phyloP scores from a whole-genome alignment of 2,888 invertebrate genomes.

The Synergus umbraculus region DNA sequence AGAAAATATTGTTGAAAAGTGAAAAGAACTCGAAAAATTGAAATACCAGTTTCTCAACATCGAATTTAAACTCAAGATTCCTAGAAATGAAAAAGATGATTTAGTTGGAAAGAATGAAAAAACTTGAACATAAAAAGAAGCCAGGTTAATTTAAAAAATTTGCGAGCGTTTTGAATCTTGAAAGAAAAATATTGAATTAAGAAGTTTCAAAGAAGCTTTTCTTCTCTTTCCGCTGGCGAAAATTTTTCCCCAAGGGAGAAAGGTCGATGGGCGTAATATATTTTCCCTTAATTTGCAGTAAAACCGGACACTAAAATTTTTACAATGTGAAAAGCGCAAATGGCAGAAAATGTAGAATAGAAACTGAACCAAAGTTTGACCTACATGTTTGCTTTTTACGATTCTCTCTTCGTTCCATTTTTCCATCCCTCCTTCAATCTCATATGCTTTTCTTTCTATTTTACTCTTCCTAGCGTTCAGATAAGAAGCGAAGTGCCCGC shows the following conservation, averaged over 20 bases:
- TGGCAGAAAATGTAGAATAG: constrained; percentile 8
- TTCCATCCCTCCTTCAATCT: background rate
- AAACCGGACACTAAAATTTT: constrained; percentile 1
- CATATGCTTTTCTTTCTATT: constrained; percentile 1
- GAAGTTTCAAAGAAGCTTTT: background rate
- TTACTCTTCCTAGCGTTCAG: constrained; percentile 9
- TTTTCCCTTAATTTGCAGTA: constrained; percentile 21
- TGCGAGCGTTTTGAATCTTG: background rate
- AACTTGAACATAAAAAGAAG: background rate
- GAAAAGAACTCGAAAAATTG: background rate
- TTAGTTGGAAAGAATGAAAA: background rate
- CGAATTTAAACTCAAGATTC: background rate
- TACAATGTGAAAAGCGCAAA: constrained; percentile 1
- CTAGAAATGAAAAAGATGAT: background rate
- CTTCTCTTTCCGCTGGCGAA: background rate
- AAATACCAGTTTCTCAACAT: background rate
- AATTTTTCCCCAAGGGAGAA: background rate
- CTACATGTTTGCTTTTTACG: constrained; percentile 30
- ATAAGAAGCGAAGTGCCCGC: constrained; percentile 33
- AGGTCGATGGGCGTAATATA: background rate
- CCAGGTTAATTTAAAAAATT: background rate
- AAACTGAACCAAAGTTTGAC: constrained; percentile 4
- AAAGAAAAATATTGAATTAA: background rate
- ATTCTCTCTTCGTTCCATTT: background rate
- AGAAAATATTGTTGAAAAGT: background rate